Conservation (phyloP, 2,888 invertebrate species). For the Hedya salicella region DNA sequence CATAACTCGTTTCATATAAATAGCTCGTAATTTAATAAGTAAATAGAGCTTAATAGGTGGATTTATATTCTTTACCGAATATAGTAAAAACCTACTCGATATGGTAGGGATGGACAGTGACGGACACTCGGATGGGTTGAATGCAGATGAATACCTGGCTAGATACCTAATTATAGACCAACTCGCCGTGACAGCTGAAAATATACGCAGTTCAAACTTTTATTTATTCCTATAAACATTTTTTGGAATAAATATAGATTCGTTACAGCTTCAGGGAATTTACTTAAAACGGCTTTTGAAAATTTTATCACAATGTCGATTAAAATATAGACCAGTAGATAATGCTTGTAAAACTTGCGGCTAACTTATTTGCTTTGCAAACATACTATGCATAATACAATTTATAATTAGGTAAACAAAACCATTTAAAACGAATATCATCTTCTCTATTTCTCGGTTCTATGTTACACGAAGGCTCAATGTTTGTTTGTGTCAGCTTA, state of each 20-base stretch:
- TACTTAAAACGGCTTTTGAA: conserved; percentile 7
- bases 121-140: conserved; percentile 28
- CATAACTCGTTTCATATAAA: background rate
- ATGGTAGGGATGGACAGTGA: conserved; percentile 28
- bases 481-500: too few relatives aligned
- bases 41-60: conserved; percentile 16
- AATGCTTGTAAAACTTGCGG: background rate
- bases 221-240: too few relatives aligned
- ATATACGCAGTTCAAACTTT: conserved; percentile 29
- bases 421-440: too few relatives aligned
- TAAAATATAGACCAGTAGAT: background rate
- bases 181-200: conserved; percentile 24
- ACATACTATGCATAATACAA: too few relatives aligned
- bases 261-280: conserved; percentile 14
- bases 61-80: conserved; percentile 22
- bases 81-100: conserved; percentile 29
- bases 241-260: conserved; percentile 27
- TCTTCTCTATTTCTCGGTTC: too few relatives aligned
- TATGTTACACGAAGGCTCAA: too few relatives aligned
- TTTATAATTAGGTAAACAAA: too few relatives aligned
- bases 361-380: too few relatives aligned
- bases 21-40: background rate
- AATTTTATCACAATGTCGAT: conserved; percentile 17
- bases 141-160: conserved; percentile 34
- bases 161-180: conserved; percentile 33